Percentiles rank a stretch among this genome's conserved stretches.
Conservation (phyloP, 2,888 invertebrate genomes). For the Malachius bipustulatus region DNA sequence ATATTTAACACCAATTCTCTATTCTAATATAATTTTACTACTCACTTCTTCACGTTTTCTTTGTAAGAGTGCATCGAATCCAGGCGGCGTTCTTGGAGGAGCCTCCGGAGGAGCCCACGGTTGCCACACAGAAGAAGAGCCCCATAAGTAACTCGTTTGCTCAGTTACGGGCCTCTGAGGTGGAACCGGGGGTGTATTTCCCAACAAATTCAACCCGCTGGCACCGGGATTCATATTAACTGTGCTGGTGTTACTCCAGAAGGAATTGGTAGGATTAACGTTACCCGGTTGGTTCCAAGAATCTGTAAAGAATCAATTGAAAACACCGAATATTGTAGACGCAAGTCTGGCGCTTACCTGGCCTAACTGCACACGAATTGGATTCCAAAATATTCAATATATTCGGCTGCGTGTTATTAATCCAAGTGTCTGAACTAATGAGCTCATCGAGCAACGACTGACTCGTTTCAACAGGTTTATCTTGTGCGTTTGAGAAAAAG, state of each 20-base stretch:
- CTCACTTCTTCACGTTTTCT: slow-evolving; percentile 21
- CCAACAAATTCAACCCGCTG: slow-evolving; percentile 26
- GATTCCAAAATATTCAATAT: background rate
- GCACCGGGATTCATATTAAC: slow-evolving; percentile 25
- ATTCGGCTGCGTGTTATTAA: background rate
- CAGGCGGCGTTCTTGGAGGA: slow-evolving; percentile 35
- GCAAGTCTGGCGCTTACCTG: too few relatives aligned
- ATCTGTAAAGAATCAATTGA: slow-evolving; percentile 19
- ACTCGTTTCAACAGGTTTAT: slow-evolving; percentile 22
- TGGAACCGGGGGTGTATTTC: slow-evolving; percentile 26
- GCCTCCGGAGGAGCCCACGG: slow-evolving; percentile 30
- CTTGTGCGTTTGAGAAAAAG: slow-evolving; percentile 28
- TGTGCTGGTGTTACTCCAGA: slow-evolving; percentile 6
- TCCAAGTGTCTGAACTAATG: slow-evolving; percentile 5
- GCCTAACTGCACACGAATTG: background rate
- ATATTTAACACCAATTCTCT: slow-evolving; percentile 17
- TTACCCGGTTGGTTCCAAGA: slow-evolving; percentile 28
- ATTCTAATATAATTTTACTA: slow-evolving; percentile 15
- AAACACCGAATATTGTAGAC: too few relatives aligned
- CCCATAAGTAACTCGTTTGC: slow-evolving; percentile 32
- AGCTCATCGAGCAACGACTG: slow-evolving; percentile 24
- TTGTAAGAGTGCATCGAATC: slow-evolving; percentile 26
- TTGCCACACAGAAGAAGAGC: slow-evolving; percentile 35
- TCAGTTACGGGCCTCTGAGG: slow-evolving; percentile 6
- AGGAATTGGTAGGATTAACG: too few relatives aligned